Evolutionary conservation across 2,113 vertebrate genomes (phyloP), one percentile per base, ranked within the genome.

Genomic region (Syrmaticus mikado): DNA sequence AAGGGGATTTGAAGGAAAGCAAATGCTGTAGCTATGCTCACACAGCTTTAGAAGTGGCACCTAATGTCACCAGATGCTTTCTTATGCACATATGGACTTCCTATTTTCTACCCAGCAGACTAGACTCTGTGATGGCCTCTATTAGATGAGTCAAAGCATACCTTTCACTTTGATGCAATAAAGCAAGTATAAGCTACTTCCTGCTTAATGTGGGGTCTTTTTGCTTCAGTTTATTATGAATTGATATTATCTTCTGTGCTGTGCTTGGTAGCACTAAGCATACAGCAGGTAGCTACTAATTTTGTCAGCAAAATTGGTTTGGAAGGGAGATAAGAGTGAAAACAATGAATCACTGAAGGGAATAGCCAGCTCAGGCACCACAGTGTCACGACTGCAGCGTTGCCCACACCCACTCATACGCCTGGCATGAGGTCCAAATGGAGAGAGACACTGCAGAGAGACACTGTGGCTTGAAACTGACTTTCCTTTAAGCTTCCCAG

Each of bases 241-340:
- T 76, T 91, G 82, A 73, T 79, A 80, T 90, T 82, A 85, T 74
- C 45, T 80, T 85, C 67, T 45, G 32, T 77, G 36, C 60, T 68
- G 48, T 68, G 82, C 91, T 45, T 1, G 12, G 87, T 80, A 87
- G 75, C 60, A 60, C 72, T 73, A 77, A 67, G 72, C 64, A 79
- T 95, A 74, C 79, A 87, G 79, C 87, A 95, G 93, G 87, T 95
- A 95, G 79, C 71, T 80, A 87, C 67, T 95, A 92, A 94, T 95
- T 95, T 87, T 94, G 79, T 77, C 85, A 76, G 67, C 48, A 82
- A 66, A 92, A 72, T 78, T 80, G 72, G 75, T 85, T 82, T 65
- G 45, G 24, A 64, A 80, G 82, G 24, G 36, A 85, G 90, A 85
- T 92, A 66, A 95, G 72, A 87, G 75, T 43, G 79, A 60, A 64